Evolutionary conservation across 1,140 invertebrate genomes (phyloP).

Genomic region (Drosophila littoralis): DNA sequence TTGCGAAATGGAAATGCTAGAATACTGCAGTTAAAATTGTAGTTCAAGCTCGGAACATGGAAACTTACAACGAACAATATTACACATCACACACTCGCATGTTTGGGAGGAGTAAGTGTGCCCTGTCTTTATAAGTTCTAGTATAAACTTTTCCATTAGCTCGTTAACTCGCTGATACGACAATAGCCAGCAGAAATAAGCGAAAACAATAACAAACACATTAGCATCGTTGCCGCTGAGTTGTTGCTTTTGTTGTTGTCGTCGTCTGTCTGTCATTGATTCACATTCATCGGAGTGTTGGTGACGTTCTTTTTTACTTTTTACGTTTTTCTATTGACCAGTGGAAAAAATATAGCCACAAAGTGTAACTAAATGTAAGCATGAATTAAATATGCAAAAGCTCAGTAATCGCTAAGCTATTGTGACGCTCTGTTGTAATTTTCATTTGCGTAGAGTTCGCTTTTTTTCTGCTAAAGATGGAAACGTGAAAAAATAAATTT

Average conservation of each 20-base stretch:
- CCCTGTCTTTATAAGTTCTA: slow-evolving; percentile 43
- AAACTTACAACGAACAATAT: slow-evolving; percentile 45
- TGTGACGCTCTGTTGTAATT: slow-evolving; percentile 18
- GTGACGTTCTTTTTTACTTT: slow-evolving; percentile 53
- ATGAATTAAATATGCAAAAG: slow-evolving; percentile 65
- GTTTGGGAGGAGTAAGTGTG: slow-evolving; percentile 8
- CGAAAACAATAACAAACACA: slow-evolving; percentile 42
- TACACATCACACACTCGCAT: slow-evolving; percentile 26
- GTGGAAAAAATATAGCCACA: slow-evolving; percentile 55
- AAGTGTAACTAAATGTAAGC: slow-evolving; percentile 51
- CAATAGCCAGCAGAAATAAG: slow-evolving; percentile 55
- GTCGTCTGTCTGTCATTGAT: slow-evolving; percentile 66
- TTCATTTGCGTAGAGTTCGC: slow-evolving; percentile 13
- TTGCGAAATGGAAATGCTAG: slow-evolving; percentile 46
- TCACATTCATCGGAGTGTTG: slow-evolving; percentile 42
- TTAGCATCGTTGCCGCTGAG: slow-evolving; percentile 55
- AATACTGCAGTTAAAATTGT: slow-evolving; percentile 41
- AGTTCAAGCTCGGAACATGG: slow-evolving; percentile 39
- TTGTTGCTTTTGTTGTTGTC: slow-evolving; percentile 25
- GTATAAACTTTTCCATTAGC: slow-evolving; percentile 76
- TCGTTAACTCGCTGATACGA: slow-evolving; percentile 69
- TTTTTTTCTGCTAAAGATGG: slow-evolving; percentile 5
- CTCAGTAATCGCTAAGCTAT: slow-evolving; percentile 19
- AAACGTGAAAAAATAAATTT: not conserved
- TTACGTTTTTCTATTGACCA: slow-evolving; percentile 29